Conservation (phyloP, 2,888 invertebrate species). For the Choristoneura rosaceana region DNA sequence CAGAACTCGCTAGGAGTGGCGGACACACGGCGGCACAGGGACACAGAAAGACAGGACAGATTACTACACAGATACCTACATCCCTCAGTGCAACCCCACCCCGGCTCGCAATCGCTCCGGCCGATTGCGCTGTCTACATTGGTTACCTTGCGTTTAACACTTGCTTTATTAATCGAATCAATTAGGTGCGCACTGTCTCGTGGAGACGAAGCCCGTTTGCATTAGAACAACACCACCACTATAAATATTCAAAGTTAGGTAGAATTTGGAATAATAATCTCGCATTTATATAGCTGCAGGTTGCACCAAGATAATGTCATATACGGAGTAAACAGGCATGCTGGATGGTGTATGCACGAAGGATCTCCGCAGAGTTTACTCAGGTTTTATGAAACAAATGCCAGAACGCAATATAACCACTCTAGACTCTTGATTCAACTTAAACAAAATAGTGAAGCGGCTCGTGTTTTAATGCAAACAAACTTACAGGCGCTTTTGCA, state of each 20-base stretch:
- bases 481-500: conserved; percentile 86
- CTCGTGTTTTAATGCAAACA: conserved; percentile 86
- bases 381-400: conserved; percentile 77
- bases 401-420: conserved; percentile 85
- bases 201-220: conserved; percentile 80
- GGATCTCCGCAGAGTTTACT: conserved; percentile 64
- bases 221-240: conserved; percentile 83
- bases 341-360: conserved; percentile 70
- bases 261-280: conserved; percentile 46
- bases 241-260: conserved; percentile 47
- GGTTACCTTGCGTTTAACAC: conserved; percentile 85
- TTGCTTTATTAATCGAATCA: conserved; percentile 65
- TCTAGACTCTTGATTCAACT: conserved; percentile 78
- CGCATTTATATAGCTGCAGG: conserved; percentile 52
- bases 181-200: conserved; percentile 58
- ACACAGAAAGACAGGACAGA: conserved; percentile 89
- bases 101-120: conserved; percentile 78
- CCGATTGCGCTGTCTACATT: conserved; percentile 80
- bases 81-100: conserved; percentile 85
- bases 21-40: conserved; percentile 89
- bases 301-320: conserved; percentile 68
- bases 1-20: conserved; percentile 97
- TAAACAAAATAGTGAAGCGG: conserved; percentile 85
- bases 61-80: conserved; percentile 87
- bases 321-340: conserved; percentile 67